Conservation (phyloP, 2,113 vertebrate species). For the Tachysurus vachellii region DNA sequence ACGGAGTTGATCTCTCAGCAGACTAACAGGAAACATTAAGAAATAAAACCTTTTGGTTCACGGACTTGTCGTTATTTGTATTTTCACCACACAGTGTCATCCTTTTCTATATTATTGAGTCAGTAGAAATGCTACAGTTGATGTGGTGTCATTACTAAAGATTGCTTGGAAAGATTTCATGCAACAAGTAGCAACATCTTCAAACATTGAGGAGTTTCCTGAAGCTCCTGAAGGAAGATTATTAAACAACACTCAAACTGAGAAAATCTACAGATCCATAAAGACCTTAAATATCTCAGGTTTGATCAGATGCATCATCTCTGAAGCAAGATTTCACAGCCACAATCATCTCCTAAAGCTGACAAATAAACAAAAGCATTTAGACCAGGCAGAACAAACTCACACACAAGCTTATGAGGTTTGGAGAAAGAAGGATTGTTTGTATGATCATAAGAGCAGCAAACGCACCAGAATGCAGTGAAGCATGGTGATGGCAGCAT, state of each 20-base stretch:
- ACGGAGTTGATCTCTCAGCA: not conserved
- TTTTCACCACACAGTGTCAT: not conserved
- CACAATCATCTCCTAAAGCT: no score
- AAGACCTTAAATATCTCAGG: no score
- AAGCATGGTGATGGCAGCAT: not conserved
- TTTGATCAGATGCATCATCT: not conserved
- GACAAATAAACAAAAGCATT: no score
- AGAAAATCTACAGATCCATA: no score
- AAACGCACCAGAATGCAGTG: not conserved
- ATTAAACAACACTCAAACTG: no score
- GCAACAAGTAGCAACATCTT: no score
- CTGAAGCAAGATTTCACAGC: no score
- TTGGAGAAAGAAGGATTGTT: no score
- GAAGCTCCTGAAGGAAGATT: no score
- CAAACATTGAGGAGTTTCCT: no score
- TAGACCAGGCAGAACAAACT: no score
- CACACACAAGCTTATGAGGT: no score
- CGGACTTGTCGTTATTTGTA: not conserved
- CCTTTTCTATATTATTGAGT: not conserved
- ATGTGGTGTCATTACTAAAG: not conserved
- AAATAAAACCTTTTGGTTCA: not conserved
- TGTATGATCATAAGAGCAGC: not conserved
- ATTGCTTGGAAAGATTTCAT: not conserved
- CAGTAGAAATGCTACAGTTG: not conserved
- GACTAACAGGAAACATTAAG: constrained; percentile 2